Evolutionary conservation across 2,797 vertebrate species (phyloP), one percentile per base, ranked within the genome.

Genomic region (Anguilla anguilla): DNA sequence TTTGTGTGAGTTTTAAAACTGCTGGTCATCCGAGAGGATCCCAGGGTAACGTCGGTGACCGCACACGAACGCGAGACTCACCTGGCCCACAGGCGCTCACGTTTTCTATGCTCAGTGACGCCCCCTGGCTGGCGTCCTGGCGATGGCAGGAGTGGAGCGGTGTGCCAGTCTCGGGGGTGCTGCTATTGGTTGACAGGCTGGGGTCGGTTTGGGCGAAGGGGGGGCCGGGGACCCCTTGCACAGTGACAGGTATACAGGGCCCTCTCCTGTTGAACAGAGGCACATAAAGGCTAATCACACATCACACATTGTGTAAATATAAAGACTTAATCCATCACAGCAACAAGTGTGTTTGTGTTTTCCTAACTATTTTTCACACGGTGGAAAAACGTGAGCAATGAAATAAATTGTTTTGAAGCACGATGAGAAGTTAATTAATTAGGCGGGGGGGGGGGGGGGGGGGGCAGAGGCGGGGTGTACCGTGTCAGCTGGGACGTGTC

Each of bases 131-230:
- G 91, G 94, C 93, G 92, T 96, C 96, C 86, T 93, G 94, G 90
- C 94, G 93, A 69, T 95, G 95, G 90, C 92, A 92, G 15, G 94
- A 93, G 35, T 94, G 96, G 83, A 94, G 92, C 0, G 90, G 90
- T 35, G 89, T 94, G 87, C 93, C 92, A 85, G 84, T 90, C 84
- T 96, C 95, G 19, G 92, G 90, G 59, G 92, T 93, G 85, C 95
- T 96, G 51, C 95, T 95, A 13, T 95, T 95, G 92, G 93, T 92
- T 0, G 94, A 94, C 91, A 97, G 94, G 93, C 90, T 94, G 53
- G 96, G 95, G 94, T 97, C 96, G 90, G 97, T 96, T 90, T 95
- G 94, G 55, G 95, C 92, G 89, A 96, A 95, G 51, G 96, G 93
- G 0, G 97, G 95, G 89, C 96, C 97, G 0, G 92, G 94, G 0